Evolutionary conservation across 2,113 vertebrate species (phyloP).

Genomic region (Siniperca knerii): DNA sequence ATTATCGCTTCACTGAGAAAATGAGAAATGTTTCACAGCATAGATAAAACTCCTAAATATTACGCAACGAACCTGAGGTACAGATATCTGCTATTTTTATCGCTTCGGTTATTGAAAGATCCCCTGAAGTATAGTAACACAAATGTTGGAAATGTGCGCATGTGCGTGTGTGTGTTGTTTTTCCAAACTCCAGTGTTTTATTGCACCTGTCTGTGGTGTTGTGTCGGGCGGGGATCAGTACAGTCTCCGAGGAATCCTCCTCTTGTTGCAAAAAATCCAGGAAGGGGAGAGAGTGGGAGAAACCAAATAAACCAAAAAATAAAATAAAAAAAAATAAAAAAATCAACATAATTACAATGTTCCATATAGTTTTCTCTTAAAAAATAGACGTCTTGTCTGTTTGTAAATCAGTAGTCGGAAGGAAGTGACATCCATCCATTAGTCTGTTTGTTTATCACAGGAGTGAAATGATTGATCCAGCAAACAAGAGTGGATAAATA

Average conservation of each 20-base stretch:
- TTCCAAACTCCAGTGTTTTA: constrained; percentile 82
- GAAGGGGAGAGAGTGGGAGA: constrained; percentile 14
- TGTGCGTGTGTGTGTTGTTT: constrained; percentile 19
- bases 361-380: constrained; percentile 59
- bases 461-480: constrained; percentile 40
- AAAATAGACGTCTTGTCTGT: constrained; percentile 68
- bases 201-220: constrained; percentile 69
- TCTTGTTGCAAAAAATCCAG: constrained; percentile 54
- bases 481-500: constrained; percentile 11
- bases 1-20: background rate
- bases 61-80: background rate
- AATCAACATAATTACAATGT: constrained; percentile 43
- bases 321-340: background rate
- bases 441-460: constrained; percentile 41
- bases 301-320: constrained; percentile 16
- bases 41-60: background rate
- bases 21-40: background rate
- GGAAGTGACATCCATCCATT: constrained; percentile 45
- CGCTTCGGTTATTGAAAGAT: background rate
- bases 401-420: constrained; percentile 83
- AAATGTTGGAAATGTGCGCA: background rate
- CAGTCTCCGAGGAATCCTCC: constrained; percentile 62
- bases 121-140: constrained; percentile 46
- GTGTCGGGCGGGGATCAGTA: constrained; percentile 48
- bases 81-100: background rate